A percentile compares a stretch with the other conserved stretches of the same genome.
Evolutionary conservation across 2,113 vertebrate species (phyloP).

Genomic region (Lipotes vexillifer): DNA sequence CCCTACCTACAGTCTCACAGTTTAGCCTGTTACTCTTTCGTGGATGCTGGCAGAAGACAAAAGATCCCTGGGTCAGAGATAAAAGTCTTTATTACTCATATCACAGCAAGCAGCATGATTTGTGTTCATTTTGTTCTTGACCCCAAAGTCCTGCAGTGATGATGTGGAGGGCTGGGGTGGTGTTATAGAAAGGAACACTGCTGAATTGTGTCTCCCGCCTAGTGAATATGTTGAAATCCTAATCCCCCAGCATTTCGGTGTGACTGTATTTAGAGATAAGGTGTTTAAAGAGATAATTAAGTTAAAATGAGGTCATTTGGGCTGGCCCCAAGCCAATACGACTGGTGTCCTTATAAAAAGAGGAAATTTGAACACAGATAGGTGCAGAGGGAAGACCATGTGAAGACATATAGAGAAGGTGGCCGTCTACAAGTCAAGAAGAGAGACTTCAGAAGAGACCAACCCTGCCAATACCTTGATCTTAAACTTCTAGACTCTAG

Average conservation of each 20-base stretch:
- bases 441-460: neutral
- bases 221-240: neutral
- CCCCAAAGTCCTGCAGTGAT: neutral
- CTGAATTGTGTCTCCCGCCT: too few species aligned
- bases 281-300: neutral
- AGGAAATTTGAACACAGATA: neutral
- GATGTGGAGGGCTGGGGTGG: neutral
- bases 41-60: neutral
- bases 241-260: neutral
- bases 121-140: neutral
- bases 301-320: neutral
- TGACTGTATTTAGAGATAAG: neutral
- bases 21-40: neutral
- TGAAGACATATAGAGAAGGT: neutral
- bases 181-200: neutral
- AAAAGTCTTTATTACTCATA: neutral
- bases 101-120: neutral
- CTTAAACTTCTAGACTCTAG: neutral
- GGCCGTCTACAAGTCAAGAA: neutral
- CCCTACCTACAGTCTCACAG: neutral
- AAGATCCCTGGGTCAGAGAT: neutral
- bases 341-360: neutral
- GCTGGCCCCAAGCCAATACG: neutral
- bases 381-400: neutral
- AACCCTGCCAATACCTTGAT: neutral